Evolutionary conservation across 1,140 invertebrate genomes (phyloP), one percentile per base, ranked within the genome.

Genomic region (Drosophila funebris): DNA sequence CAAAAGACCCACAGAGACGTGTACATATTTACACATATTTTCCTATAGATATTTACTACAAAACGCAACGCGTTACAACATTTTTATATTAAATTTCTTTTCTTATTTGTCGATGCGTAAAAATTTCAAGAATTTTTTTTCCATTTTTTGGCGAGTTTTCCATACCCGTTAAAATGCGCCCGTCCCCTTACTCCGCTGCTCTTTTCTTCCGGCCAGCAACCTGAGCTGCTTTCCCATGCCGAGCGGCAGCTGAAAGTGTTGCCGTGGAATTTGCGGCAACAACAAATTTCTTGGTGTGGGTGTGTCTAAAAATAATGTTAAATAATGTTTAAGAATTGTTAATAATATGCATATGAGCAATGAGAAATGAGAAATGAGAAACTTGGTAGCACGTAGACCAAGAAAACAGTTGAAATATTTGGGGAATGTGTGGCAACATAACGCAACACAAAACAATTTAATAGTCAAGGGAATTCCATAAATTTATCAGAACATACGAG

Each of bases 31-130:
- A 71, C 62, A 67, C 44, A 71, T 39, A 71, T 63, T 41, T 48
- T 64, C 61, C 24, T 37, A 72, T 36, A 44, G 27, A 33, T 27
- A 63, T 27, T 44, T 22, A 63, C 48, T 63, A 20, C 37, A 22
- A 36, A 62, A 63, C 48, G 31, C 62, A 52, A 60, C 14, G 63
- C 53, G 63, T 60, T 72, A 61, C 54, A 73, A 68, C 53, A 73
- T 54, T 73, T 73, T 73, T 56, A 61, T 61, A 73, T 73, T 68
- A 73, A 54, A 68, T 73, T 73, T 73, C 44, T 39, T 58, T 67
- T 58, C 53, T 43, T 61, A 69, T 74, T 57, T 66, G 52, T 57
- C 66, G 58, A 69, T 18, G 50, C 71, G 63, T 31, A 73, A 62
- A 69, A 62, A 69, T 72, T 52, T 60, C 36, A 72, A 72, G 46